phyloP scores from a whole-genome alignment of 2,797 vertebrate species.

The Centroberyx gerrardi region DNA sequence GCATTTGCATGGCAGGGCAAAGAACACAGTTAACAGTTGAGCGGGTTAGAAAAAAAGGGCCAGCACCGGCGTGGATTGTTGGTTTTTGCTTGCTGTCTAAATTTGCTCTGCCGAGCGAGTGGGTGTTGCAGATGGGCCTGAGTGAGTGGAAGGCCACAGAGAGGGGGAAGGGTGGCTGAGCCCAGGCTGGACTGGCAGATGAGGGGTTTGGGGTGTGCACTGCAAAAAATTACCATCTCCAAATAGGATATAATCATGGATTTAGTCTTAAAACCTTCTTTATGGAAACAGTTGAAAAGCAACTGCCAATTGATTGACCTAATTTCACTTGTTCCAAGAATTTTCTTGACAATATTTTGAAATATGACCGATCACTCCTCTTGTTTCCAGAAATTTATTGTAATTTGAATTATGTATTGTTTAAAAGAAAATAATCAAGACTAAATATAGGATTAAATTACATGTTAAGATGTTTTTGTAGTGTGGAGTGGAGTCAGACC shows the following conservation, averaged over 20 bases:
- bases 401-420: not conserved
- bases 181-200: slow-evolving; percentile 10
- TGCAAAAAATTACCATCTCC: slow-evolving; percentile 39
- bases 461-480: not conserved
- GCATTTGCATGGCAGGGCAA: slow-evolving; percentile 87
- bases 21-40: slow-evolving; percentile 89
- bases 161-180: slow-evolving; percentile 25
- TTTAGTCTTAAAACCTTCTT: not conserved
- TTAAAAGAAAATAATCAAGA: no score
- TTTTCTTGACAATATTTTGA: not conserved
- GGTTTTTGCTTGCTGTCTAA: slow-evolving; percentile 86
- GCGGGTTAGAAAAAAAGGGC: slow-evolving; percentile 86
- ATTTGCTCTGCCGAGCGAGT: slow-evolving; percentile 83
- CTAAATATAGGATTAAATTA: slow-evolving; percentile 11
- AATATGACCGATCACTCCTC: not conserved
- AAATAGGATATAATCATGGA: slow-evolving; percentile 21
- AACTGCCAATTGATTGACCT: not conserved
- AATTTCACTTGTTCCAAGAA: slow-evolving; percentile 8
- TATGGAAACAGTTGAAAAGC: slow-evolving; percentile 15
- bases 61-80: slow-evolving; percentile 83
- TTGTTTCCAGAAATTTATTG: not conserved
- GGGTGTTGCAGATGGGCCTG: slow-evolving; percentile 77
- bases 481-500: slow-evolving; percentile 1
- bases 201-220: slow-evolving; percentile 30
- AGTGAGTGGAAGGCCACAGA: slow-evolving; percentile 49